Percentiles rank a stretch among this genome's conserved stretches.
These are phyloP conservation scores for Sciurus carolinensis DNA, from an alignment of 2,797 vertebrate genomes.

Conservation along the genomic window DNA sequence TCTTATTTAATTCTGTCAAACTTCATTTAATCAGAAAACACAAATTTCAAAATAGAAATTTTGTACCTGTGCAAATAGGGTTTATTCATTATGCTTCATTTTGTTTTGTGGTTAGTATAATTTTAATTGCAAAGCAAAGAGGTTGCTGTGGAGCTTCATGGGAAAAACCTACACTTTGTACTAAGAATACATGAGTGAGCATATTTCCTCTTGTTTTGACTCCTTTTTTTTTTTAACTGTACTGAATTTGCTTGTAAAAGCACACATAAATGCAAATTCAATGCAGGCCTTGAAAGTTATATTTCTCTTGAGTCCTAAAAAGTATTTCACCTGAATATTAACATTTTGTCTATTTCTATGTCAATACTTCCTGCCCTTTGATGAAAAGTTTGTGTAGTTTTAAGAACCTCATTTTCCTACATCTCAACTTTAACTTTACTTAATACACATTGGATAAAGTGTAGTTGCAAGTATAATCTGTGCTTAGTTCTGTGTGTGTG, in stretches of 20 bases:
- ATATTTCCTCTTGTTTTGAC: background rate
- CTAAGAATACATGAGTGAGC: background rate
- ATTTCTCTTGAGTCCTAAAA: background rate
- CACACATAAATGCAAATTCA: background rate
- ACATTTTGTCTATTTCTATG: background rate
- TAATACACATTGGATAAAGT: background rate
- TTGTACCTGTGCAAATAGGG: background rate
- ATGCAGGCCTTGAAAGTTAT: background rate
- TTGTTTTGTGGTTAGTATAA: background rate
- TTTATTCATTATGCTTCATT: background rate
- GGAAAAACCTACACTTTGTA: background rate
- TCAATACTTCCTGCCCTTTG: background rate
- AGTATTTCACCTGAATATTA: background rate
- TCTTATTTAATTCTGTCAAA: background rate
- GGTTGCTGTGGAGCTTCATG: background rate
- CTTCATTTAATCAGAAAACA: background rate
- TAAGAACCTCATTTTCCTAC: background rate
- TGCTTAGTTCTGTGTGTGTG: no score
- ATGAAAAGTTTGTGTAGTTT: background rate
- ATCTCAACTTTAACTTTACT: background rate
- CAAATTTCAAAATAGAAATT: constrained; percentile 20
- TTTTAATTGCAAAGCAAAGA: constrained; percentile 19
- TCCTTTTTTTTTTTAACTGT: background rate
- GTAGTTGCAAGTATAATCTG: background rate
- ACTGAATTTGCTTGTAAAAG: background rate